phyloP scores from a whole-genome alignment of 2,888 invertebrate species.

The Stramonita haemastoma region DNA sequence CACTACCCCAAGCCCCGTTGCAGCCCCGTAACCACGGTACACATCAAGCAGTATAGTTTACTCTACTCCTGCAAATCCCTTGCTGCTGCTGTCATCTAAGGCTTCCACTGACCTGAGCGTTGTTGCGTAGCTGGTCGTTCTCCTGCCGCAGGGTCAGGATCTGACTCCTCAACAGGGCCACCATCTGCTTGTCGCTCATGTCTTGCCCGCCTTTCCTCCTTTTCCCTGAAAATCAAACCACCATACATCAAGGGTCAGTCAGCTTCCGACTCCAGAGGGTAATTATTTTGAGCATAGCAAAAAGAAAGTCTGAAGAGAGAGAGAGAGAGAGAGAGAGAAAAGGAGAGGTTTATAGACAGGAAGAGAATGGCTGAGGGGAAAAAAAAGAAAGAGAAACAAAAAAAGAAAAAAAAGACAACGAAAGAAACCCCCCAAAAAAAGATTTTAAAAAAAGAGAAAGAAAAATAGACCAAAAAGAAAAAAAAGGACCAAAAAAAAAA shows the following conservation, averaged over 20 bases:
- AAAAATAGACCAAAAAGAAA: too few relatives aligned
- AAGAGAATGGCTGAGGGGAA: too few relatives aligned
- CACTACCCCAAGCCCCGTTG: too few relatives aligned
- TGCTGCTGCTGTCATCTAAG: not conserved
- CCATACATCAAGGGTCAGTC: not conserved
- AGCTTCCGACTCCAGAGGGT: not conserved
- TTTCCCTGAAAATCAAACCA: slow-evolving; percentile 45
- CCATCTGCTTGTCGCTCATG: slow-evolving; percentile 56
- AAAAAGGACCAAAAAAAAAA: too few relatives aligned
- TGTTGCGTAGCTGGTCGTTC: slow-evolving; percentile 61
- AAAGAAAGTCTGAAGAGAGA: not conserved
- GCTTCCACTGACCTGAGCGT: slow-evolving; percentile 34
- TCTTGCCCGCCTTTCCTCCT: slow-evolving; percentile 37
- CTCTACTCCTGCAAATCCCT: not conserved
- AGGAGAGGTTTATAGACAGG: too few relatives aligned
- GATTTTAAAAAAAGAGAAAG: not conserved
- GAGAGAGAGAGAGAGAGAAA: not conserved
- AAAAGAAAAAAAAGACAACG: too few relatives aligned
- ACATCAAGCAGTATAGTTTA: not conserved
- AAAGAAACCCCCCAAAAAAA: too few relatives aligned
- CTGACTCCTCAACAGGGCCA: slow-evolving; percentile 63
- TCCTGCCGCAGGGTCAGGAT: slow-evolving; percentile 64
- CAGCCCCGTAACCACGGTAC: not conserved
- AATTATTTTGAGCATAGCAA: not conserved
- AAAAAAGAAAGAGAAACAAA: too few relatives aligned